These are phyloP conservation scores for Caradrina clavipalpis DNA, from an alignment of 2,888 invertebrate species.

Conservation along the genomic window DNA sequence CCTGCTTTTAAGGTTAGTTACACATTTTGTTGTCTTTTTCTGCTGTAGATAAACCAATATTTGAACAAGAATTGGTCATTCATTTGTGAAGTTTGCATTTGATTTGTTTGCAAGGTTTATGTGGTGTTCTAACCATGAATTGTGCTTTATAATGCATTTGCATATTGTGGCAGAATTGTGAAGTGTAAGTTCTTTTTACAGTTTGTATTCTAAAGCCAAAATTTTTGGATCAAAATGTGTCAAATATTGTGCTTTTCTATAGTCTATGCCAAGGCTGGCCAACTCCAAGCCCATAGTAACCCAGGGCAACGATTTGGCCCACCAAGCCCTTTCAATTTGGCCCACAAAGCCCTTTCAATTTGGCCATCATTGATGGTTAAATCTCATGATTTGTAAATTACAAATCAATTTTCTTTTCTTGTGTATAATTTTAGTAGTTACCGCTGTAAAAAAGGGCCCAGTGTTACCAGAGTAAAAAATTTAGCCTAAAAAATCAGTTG, in stretches of 20 bases:
- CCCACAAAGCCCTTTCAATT: no score
- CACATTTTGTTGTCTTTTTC: slow-evolving; percentile 49
- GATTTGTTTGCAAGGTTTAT: slow-evolving; percentile 32
- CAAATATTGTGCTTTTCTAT: slow-evolving; percentile 36
- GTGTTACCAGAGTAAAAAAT: no score
- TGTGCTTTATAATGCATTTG: slow-evolving; percentile 34
- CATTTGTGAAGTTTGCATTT: slow-evolving; percentile 40
- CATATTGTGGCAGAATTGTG: slow-evolving; percentile 44
- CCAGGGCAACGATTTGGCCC: no score
- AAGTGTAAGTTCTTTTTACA: slow-evolving; percentile 20
- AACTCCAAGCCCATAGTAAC: no score
- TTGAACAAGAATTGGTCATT: slow-evolving; percentile 50
- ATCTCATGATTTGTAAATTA: no score
- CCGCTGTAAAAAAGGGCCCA: no score
- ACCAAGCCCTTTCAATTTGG: no score
- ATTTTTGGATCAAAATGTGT: slow-evolving; percentile 6
- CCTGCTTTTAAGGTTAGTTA: slow-evolving; percentile 90
- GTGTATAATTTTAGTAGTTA: no score
- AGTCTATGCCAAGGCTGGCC: neutral
- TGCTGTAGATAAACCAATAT: slow-evolving; percentile 55
- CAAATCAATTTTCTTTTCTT: no score
- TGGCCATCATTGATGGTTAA: no score
- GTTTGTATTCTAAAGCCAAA: slow-evolving; percentile 1
- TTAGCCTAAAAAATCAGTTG: no score
- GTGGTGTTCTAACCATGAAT: slow-evolving; percentile 36